These are phyloP conservation scores for Agonopterix heracliana DNA, from an alignment of 2,888 invertebrate species.

Conservation along the genomic window DNA sequence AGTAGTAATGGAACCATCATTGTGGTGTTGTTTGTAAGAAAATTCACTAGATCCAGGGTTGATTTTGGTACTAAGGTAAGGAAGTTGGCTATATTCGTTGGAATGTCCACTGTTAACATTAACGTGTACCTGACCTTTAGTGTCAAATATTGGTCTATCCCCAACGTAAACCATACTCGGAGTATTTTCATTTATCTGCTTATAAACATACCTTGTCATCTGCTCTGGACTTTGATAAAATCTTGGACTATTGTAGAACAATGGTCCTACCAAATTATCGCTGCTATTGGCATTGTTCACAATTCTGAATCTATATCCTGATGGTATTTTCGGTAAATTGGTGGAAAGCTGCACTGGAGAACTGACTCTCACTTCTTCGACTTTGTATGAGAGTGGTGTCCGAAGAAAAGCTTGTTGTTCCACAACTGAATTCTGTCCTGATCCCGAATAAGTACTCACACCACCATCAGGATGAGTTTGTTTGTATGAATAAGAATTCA, in stretches of 20 bases:
- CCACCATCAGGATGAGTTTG: conserved; percentile 3
- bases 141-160: not conserved
- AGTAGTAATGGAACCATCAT: not conserved
- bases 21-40: conserved; percentile 2
- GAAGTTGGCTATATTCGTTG: not conserved
- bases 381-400: conserved; percentile 3
- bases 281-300: not conserved
- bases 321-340: conserved; percentile 1
- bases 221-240: not conserved
- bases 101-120: not conserved
- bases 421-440: conserved; percentile 6
- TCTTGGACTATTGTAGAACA: not conserved
- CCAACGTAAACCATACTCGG: not conserved
- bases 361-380: conserved; percentile 7
- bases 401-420: conserved; percentile 10
- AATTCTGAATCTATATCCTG: conserved; percentile 3
- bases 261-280: no score
- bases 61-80: not conserved
- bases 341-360: conserved; percentile 7
- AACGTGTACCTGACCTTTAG: not conserved
- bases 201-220: conserved; percentile 1
- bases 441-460: conserved; percentile 1
- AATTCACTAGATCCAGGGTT: not conserved
- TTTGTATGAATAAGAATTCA: conserved; percentile 5
- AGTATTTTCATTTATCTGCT: not conserved